A percentile compares a stretch with the other conserved stretches of the same genome.
Conservation (phyloP, 2,797 vertebrate genomes). For the Urosaurus nigricauda region DNA sequence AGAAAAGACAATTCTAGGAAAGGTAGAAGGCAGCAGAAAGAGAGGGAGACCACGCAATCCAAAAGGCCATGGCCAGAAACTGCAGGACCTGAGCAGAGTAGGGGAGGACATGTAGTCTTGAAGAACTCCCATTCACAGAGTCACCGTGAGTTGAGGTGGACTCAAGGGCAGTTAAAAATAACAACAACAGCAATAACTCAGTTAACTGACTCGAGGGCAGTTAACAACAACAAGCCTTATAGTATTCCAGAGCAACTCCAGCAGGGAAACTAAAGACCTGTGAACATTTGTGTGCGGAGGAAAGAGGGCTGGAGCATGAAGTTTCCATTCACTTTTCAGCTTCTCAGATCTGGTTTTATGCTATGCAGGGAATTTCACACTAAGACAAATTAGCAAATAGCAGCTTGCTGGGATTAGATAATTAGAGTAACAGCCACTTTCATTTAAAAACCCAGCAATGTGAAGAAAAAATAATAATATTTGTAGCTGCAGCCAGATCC, state of each 20-base stretch:
- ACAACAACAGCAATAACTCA: too few relatives aligned
- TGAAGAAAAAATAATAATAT: background rate
- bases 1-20: too few relatives aligned
- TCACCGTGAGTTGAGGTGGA: too few relatives aligned
- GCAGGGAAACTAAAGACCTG: slow-evolving; percentile 12
- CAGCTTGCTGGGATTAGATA: slow-evolving; percentile 34
- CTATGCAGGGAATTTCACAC: slow-evolving; percentile 15
- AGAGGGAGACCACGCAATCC: too few relatives aligned
- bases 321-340: slow-evolving; percentile 29
- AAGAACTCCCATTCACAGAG: too few relatives aligned
- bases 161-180: too few relatives aligned
- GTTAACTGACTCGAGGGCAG: too few relatives aligned
- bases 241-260: background rate
- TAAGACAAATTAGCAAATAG: slow-evolving; percentile 38
- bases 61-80: too few relatives aligned
- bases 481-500: slow-evolving; percentile 29
- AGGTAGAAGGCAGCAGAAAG: too few relatives aligned
- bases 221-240: background rate
- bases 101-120: too few relatives aligned
- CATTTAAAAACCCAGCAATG: background rate
- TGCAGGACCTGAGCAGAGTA: too few relatives aligned
- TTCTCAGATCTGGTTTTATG: background rate
- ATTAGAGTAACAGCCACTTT: slow-evolving; percentile 33
- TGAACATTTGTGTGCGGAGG: background rate
- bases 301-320: slow-evolving; percentile 3